A percentile compares a stretch with the other conserved stretches of the same genome.
Evolutionary conservation across 2,113 vertebrate genomes (phyloP).

Genomic region (Pitta sordida): DNA sequence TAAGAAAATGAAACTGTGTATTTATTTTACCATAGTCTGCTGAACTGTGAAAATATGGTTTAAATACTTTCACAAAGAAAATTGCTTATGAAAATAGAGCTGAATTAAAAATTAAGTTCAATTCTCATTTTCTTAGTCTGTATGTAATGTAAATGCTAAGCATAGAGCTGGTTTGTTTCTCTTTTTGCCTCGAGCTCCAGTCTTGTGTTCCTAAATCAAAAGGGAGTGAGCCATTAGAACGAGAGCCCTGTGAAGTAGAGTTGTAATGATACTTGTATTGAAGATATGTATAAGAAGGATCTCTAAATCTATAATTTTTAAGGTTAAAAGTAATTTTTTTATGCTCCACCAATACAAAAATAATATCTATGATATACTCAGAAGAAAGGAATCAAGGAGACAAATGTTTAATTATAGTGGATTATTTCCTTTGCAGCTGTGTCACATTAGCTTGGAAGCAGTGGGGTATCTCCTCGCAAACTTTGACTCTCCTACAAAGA

Average conservation of each 20-base stretch:
- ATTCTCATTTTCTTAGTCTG: not conserved
- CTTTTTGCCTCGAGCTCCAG: not conserved
- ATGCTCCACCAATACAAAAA: conserved; percentile 7
- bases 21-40: not conserved
- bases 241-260: accelerated
- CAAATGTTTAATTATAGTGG: conserved; percentile 51
- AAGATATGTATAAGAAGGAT: not conserved
- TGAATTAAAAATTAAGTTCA: not conserved
- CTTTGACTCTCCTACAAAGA: conserved; percentile 50
- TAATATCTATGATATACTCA: not conserved
- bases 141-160: not conserved
- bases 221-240: not conserved
- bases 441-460: conserved; percentile 36
- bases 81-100: not conserved
- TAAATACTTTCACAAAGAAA: not conserved
- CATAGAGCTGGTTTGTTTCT: not conserved
- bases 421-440: conserved; percentile 58
- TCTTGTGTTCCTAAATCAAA: not conserved
- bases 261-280: not conserved
- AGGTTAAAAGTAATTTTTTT: not conserved
- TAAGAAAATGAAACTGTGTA: not conserved
- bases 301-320: not conserved
- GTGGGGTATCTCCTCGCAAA: conserved; percentile 7
- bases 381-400: conserved; percentile 6
- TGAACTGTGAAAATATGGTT: not conserved